phyloP scores from a whole-genome alignment of 1,140 invertebrate genomes.

The Teleopsis dalmanni region DNA sequence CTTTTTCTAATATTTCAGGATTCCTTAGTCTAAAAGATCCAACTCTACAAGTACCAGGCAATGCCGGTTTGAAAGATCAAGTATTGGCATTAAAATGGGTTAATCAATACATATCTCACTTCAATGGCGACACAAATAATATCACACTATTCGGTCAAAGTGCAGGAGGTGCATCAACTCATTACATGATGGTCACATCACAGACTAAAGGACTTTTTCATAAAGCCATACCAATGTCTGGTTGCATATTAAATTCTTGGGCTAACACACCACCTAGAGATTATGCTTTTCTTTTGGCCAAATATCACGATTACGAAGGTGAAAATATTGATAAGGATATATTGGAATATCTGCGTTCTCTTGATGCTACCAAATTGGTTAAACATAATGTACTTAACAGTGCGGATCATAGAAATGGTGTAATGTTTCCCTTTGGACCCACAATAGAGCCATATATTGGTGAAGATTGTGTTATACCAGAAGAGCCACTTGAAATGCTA shows the following conservation, averaged over 20 bases:
- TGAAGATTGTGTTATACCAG: constrained; percentile 16
- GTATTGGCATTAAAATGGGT: constrained; percentile 43
- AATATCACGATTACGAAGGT: constrained; percentile 28
- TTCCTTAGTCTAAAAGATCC: constrained; percentile 40
- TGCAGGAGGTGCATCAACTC: constrained; percentile 32
- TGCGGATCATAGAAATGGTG: constrained; percentile 18
- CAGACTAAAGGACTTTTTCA: constrained; percentile 49
- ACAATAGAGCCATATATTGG: constrained; percentile 24
- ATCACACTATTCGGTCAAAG: constrained; percentile 41
- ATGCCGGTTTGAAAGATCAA: constrained; percentile 44
- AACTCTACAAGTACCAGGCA: constrained; percentile 33
- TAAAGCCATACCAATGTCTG: constrained; percentile 53
- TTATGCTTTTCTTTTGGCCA: constrained; percentile 22
- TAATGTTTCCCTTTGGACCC: constrained; percentile 16
- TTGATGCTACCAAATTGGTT: constrained; percentile 20
- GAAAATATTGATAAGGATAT: constrained; percentile 35
- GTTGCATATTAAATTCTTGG: constrained; percentile 45
- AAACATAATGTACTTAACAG: constrained; percentile 14
- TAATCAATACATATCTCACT: constrained; percentile 31
- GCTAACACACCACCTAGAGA: constrained; percentile 11
- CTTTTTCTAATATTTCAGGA: constrained; percentile 8
- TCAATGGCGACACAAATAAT: constrained; percentile 38
- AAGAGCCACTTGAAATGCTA: constrained; percentile 19
- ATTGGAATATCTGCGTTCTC: constrained; percentile 35
- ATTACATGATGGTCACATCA: constrained; percentile 27